Evolutionary conservation across 2,797 vertebrate genomes (phyloP).

Genomic region (Hapalemur alaotrensis): DNA sequence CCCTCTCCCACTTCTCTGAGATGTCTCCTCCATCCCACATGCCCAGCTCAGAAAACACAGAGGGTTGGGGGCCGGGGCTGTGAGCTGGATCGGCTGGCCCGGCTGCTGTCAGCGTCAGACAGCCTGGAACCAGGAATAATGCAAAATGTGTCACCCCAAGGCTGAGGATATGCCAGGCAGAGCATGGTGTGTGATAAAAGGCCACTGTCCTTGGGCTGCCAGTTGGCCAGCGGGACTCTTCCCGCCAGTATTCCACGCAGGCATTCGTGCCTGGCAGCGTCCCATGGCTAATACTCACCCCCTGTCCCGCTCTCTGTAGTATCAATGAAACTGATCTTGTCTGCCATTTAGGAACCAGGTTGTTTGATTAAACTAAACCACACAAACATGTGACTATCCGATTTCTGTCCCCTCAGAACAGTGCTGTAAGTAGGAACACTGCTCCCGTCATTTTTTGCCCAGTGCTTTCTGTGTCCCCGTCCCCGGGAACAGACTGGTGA

Average conservation of each 20-base stretch:
- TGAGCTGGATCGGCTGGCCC: neutral
- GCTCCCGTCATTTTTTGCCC: rapidly evolving
- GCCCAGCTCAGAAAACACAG: neutral
- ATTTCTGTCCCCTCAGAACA: too few relatives aligned
- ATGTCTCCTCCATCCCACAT: rapidly evolving
- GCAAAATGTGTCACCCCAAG: rapidly evolving
- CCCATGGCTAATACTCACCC: rapidly evolving
- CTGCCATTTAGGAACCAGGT: neutral
- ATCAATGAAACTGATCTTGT: too few relatives aligned
- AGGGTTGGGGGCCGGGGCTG: rapidly evolving
- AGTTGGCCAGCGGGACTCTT: rapidly evolving
- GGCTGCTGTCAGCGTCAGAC: neutral
- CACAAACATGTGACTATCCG: rapidly evolving
- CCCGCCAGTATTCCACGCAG: rapidly evolving
- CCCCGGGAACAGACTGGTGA: rapidly evolving
- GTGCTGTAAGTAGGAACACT: rapidly evolving
- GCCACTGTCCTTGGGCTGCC: rapidly evolving
- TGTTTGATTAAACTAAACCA: neutral
- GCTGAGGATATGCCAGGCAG: neutral
- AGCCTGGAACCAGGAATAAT: neutral
- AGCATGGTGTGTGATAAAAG: neutral
- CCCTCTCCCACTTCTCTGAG: neutral
- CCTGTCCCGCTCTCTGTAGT: rapidly evolving
- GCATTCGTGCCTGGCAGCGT: rapidly evolving
- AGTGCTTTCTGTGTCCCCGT: neutral